A percentile compares a stretch with the other conserved stretches of the same genome.
phyloP scores from a whole-genome alignment of 2,797 vertebrate species.

The Poliocrania exsul region DNA sequence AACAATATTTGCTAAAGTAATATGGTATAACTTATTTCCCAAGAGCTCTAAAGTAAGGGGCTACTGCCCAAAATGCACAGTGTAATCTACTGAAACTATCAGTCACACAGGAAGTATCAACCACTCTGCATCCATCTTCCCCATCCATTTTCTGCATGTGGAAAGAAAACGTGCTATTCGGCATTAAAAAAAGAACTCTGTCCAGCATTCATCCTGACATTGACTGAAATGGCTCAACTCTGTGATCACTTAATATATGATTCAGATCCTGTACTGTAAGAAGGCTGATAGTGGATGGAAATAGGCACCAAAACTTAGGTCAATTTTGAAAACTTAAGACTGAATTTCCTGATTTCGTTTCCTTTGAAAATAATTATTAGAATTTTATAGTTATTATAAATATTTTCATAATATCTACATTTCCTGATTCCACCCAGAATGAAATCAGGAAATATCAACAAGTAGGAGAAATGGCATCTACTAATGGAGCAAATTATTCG shows the following conservation, averaged over 20 bases:
- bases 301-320: neutral
- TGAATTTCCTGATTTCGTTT: neutral
- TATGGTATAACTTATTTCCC: neutral
- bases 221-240: neutral
- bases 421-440: neutral
- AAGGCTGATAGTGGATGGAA: neutral
- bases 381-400: neutral
- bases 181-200: neutral
- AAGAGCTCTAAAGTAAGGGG: neutral
- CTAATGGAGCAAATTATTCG: neutral
- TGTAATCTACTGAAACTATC: neutral
- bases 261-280: neutral
- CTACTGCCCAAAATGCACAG: neutral
- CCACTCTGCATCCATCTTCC: neutral
- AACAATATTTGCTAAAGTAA: neutral
- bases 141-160: neutral
- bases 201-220: neutral
- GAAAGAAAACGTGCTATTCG: accelerated
- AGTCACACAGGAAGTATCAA: neutral
- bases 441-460: neutral
- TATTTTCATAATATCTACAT: neutral
- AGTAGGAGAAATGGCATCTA: neutral
- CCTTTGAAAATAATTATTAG: neutral
- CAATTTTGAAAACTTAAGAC: neutral
- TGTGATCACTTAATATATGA: neutral